Conservation (phyloP, 1,140 invertebrate genomes). For the Hylaeus anthracinus region DNA sequence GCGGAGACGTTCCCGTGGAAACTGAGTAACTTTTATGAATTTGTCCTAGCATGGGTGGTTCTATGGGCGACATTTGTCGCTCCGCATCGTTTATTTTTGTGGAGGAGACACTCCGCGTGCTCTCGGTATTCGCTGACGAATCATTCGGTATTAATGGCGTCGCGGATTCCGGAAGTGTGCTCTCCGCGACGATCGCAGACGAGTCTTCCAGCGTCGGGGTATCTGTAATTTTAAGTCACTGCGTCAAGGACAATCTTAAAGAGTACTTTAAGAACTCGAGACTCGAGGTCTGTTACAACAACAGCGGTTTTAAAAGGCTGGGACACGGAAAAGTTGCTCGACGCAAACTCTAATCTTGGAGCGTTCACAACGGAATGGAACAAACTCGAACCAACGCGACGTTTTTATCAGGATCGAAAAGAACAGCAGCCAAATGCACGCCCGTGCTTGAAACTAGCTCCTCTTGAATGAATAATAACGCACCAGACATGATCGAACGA, state of each 20-base stretch:
- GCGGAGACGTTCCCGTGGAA: slow-evolving; percentile 89
- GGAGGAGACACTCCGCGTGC: background rate
- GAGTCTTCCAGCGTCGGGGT: slow-evolving; percentile 30
- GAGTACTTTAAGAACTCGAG: no score
- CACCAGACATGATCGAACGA: slow-evolving; percentile 48
- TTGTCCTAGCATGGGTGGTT: slow-evolving; percentile 42
- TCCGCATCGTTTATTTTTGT: slow-evolving; percentile 9
- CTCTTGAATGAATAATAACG: slow-evolving; percentile 79
- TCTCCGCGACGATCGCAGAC: background rate
- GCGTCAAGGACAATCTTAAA: background rate
- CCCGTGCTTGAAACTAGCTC: slow-evolving; percentile 71
- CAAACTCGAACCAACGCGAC: background rate
- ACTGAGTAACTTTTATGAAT: slow-evolving; percentile 52
- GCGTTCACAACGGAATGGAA: background rate
- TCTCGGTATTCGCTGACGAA: background rate
- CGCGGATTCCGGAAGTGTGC: background rate
- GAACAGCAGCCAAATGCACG: slow-evolving; percentile 75
- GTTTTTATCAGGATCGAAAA: slow-evolving; percentile 51
- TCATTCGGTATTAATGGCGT: background rate
- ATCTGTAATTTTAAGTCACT: slow-evolving; percentile 51
- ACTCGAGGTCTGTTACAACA: no score
- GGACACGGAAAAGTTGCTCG: no score
- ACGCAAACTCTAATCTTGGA: background rate
- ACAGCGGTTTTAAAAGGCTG: no score
- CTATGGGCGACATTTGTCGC: background rate